Evolutionary conservation across 2,888 invertebrate species (phyloP), one percentile per base, ranked within the genome.

Genomic region (Tetranychus piercei): DNA sequence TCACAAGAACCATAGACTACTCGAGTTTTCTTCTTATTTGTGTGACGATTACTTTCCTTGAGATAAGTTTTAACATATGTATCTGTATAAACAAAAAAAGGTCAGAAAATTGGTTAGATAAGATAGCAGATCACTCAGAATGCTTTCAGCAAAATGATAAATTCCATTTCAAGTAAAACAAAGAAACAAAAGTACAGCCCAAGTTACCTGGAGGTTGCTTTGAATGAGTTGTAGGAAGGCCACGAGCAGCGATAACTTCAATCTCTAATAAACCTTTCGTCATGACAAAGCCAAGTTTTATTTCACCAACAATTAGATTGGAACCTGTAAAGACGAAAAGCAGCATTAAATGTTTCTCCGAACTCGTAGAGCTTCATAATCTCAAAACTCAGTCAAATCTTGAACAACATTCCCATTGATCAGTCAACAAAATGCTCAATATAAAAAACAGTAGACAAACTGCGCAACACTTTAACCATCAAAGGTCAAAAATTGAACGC

Each of bases 21-120:
- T 71, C 91, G 87, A 1, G 94, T 94, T 83, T 94, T 94, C 81
- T 92, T 89, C 84, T 94, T 94, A 82, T 92, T 91, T 76, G 93
- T 85, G 87, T 91, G 89, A 78, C 90, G 88, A 78, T 91, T 91
- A 43, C 91, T 91, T 81, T 93, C 92, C 76, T 91, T 88, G 76
- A 94, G 85, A 82, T 93, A 94, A 78, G 92, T 94, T 84, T 94
- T 94, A 74, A 94, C 92, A 84, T 94, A 94, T 23, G 93, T 94
- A 82, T 94, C 94, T 81, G 88, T 11, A 69, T 1, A 44, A 44
- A 20, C 43, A 44, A 6, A 20, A 71, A 44, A 11, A 22, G 71
- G 22, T 8, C 7, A 20, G 43, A 71, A 18, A 71, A 6, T 7
- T 15, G 20, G 6, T 18, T 64, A 64, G 65, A 66, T 6, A 0